Conservation (phyloP, 2,797 vertebrate genomes). For the Sebastes dallii region DNA sequence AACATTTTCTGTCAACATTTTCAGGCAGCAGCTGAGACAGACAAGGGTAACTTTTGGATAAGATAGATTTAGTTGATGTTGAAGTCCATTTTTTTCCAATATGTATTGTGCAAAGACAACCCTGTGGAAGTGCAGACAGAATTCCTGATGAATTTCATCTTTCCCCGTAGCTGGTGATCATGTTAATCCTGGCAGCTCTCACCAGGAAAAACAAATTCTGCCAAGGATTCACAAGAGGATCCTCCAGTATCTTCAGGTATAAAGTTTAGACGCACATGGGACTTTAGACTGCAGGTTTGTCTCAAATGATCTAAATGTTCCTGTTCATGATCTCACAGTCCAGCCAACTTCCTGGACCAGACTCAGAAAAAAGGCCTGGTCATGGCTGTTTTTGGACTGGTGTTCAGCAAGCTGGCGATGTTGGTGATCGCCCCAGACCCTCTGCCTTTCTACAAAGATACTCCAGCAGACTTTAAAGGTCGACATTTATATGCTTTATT, state of each 20-base stretch:
- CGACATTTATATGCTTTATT: neutral
- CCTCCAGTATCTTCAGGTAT: slow-evolving; percentile 89
- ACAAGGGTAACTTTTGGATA: neutral
- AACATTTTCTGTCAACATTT: neutral
- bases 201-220: slow-evolving; percentile 81
- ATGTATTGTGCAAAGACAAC: neutral
- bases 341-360: slow-evolving; percentile 88
- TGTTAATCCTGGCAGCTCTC: slow-evolving; percentile 84
- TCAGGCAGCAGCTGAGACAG: neutral
- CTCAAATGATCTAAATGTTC: neutral
- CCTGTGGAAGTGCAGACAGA: neutral
- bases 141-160: neutral
- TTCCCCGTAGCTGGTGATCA: slow-evolving; percentile 78
- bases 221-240: slow-evolving; percentile 70
- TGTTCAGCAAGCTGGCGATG: slow-evolving; percentile 89
- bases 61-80: neutral
- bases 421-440: slow-evolving; percentile 84
- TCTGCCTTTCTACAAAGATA: slow-evolving; percentile 83
- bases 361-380: slow-evolving; percentile 82
- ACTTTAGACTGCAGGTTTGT: neutral
- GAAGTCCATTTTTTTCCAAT: neutral
- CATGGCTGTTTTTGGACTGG: slow-evolving; percentile 85
- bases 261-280: fast-evolving
- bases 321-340: slow-evolving; percentile 75
- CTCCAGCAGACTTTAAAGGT: slow-evolving; percentile 81